Conservation (phyloP, 2,113 vertebrate species). For the Charadrius vociferus region DNA sequence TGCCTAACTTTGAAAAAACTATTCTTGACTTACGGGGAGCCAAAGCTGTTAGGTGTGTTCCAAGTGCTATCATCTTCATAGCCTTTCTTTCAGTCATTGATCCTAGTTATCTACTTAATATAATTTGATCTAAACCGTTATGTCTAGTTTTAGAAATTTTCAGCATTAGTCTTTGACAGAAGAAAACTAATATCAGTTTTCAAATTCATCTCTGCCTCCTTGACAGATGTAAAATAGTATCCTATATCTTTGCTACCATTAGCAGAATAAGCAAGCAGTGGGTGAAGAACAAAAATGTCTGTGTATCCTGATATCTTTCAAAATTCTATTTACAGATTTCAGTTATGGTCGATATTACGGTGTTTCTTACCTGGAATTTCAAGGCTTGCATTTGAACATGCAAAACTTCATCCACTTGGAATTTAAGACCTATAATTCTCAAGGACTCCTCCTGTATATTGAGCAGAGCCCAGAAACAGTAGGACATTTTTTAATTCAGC, state of each 20-base stretch:
- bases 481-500: slow-evolving; percentile 76
- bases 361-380: slow-evolving; percentile 83
- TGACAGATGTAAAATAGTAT: background rate
- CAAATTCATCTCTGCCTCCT: background rate
- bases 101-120: background rate
- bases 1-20: background rate
- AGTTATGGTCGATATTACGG: slow-evolving; percentile 76
- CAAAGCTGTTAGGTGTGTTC: background rate
- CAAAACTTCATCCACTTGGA: slow-evolving; percentile 78
- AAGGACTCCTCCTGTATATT: slow-evolving; percentile 80
- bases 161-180: background rate
- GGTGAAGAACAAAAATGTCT: background rate
- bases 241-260: background rate
- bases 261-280: background rate
- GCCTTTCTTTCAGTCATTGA: background rate
- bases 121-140: background rate
- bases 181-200: background rate
- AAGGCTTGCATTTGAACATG: slow-evolving; percentile 69
- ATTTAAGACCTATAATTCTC: slow-evolving; percentile 74
- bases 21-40: background rate
- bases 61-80: background rate
- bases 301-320: background rate
- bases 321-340: slow-evolving; percentile 69
- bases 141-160: background rate
- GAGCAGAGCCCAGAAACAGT: slow-evolving; percentile 65